Conservation (phyloP, 2,888 invertebrate species). For the Sipha maydis region DNA sequence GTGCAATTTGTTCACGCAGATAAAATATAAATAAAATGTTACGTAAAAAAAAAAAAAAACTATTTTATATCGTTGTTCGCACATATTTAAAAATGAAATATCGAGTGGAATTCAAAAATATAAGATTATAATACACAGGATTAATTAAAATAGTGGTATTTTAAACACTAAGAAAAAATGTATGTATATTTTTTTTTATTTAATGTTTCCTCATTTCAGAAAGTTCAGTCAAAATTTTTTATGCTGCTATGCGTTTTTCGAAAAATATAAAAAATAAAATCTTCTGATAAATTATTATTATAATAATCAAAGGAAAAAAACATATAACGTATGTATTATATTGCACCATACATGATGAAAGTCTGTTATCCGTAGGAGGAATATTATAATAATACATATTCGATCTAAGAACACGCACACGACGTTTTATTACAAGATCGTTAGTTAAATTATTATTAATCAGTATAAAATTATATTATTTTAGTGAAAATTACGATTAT, state of each 20-base stretch:
- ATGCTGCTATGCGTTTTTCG: neutral
- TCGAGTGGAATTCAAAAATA: constrained; percentile 7
- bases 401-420: neutral
- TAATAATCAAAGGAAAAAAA: neutral
- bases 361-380: too few species aligned
- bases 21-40: neutral
- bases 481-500: neutral
- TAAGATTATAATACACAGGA: neutral
- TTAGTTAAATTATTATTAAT: neutral
- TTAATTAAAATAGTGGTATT: neutral
- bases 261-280: neutral
- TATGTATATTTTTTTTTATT: neutral
- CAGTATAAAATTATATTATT: neutral
- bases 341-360: too few species aligned
- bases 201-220: neutral
- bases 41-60: neutral
- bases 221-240: neutral
- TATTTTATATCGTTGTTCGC: neutral
- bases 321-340: too few species aligned
- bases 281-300: neutral
- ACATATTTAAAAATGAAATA: neutral
- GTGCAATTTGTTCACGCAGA: neutral
- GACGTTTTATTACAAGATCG: neutral
- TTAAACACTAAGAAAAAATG: neutral
- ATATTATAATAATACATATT: neutral